Base-by-base conservation (phyloP, 1,140 invertebrate genomes). In the Drosophila subpulchrella region DNA sequence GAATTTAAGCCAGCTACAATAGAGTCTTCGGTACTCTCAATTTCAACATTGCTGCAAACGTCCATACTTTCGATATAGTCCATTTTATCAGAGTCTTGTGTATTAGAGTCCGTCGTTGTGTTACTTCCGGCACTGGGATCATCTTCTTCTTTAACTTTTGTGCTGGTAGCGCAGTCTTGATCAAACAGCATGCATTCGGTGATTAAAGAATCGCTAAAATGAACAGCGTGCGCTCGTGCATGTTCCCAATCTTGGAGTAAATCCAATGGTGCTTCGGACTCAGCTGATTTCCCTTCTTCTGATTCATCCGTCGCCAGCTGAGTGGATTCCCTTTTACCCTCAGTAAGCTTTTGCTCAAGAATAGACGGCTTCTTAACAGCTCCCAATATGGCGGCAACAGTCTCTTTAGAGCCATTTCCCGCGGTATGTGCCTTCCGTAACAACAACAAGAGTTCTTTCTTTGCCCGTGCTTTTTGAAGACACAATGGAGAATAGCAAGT, bases 401-500 rank as follows among this genome's bases (percentile, higher is more conserved):
- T 92, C 61, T 92, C 91, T 47, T 92, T 92, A 0, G 91, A 92
- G 1, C 90, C 91, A 48, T 92, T 92, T 13, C 91, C 91, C 6
- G 91, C 91, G 4, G 91, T 92, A 41, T 94, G 94, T 3, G 95
- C 95, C 91, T 95, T 95, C 59, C 95, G 94, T 42, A 97, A 81
- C 15, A 96, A 79, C 24, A 93, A 73, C 0, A 97, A 86, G 20
- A 97, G 91, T 76, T 97, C 95, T 70, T 94, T 94, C 53, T 96
- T 94, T 0, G 96, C 91, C 70, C 94, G 93, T 10, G 93, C 94
- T 84, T 95, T 95, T 86, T 95, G 95, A 30, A 96, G 92, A 91
- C 96, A 97, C 20, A 95, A 92, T 10, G 96, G 96, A 6, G 96
- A 97, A 88, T 97, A 97, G 79, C 96, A 97, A 46, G 94, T 95